Conservation (phyloP, 1,140 invertebrate species). For the Bombus pascuorum region DNA sequence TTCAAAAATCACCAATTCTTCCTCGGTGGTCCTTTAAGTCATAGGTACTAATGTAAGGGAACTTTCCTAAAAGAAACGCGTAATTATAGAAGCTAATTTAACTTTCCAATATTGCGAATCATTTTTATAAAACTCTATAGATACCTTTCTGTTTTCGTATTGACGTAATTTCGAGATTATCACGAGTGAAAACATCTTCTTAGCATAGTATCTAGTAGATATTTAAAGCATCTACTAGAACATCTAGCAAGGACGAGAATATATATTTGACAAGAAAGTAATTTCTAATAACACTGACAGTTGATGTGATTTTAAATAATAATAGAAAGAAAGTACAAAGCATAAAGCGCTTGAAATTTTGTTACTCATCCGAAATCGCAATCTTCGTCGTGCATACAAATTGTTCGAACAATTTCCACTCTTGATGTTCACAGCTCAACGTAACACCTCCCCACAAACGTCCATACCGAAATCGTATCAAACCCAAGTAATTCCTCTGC, state of each 20-base stretch:
- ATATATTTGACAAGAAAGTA: too few species aligned
- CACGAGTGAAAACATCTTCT: too few species aligned
- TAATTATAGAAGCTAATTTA: background rate
- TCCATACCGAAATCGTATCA: background rate
- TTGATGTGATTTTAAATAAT: too few species aligned
- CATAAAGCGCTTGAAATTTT: too few species aligned
- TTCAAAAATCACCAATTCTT: constrained; percentile 20
- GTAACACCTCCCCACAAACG: background rate
- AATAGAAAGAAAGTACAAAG: too few species aligned
- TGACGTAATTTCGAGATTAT: background rate
- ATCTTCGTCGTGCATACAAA: too few species aligned
- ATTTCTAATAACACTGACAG: too few species aligned
- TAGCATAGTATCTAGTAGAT: too few species aligned
- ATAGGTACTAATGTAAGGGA: background rate
- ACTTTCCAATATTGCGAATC: background rate
- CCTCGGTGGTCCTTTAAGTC: constrained; percentile 16
- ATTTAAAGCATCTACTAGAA: too few species aligned
- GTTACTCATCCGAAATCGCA: too few species aligned
- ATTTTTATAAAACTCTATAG: background rate
- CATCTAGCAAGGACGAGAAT: too few species aligned
- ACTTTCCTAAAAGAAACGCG: background rate
- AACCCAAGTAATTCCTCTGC: background rate
- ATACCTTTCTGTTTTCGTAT: background rate
- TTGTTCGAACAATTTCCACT: too few species aligned
- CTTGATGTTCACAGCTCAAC: background rate